Conservation (phyloP, 2,888 invertebrate genomes). For the Clepsis dumicolana region DNA sequence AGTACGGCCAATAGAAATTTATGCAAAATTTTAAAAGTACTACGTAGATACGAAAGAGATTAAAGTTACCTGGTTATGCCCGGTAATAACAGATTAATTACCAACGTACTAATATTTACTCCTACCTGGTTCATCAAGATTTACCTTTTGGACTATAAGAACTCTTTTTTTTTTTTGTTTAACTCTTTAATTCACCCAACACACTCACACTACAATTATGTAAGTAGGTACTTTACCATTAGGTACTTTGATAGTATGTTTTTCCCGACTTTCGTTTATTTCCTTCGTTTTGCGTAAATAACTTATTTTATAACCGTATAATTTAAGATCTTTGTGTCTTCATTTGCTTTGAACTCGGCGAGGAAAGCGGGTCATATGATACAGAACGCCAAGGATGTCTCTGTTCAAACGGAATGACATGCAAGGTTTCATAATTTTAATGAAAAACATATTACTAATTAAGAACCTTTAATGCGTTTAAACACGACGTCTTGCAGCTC, state of each 20-base stretch:
- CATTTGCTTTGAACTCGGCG: conserved; percentile 5
- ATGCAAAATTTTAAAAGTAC: too few species aligned
- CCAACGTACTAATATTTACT: too few species aligned
- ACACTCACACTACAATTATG: too few species aligned
- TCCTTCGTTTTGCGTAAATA: background rate
- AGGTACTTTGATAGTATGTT: background rate
- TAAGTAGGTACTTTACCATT: background rate
- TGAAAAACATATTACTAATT: conserved; percentile 17
- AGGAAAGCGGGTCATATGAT: background rate
- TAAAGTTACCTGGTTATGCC: too few species aligned
- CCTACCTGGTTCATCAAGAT: too few species aligned
- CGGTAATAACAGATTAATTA: too few species aligned
- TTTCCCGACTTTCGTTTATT: background rate
- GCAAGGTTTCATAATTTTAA: conserved; percentile 14
- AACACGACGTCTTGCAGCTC: conserved; percentile 14
- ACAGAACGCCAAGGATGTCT: conserved; percentile 12
- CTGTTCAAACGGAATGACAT: conserved; percentile 4
- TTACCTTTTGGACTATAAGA: too few species aligned
- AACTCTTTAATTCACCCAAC: too few species aligned
- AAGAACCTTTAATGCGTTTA: conserved; percentile 20
- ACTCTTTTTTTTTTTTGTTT: too few species aligned
- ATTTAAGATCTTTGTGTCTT: conserved; percentile 7
- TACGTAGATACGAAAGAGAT: too few species aligned
- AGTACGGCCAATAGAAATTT: too few species aligned
- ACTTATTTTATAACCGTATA: conserved; percentile 12